Conservation (phyloP, 2,797 vertebrate species). For the Apogon talboti region DNA sequence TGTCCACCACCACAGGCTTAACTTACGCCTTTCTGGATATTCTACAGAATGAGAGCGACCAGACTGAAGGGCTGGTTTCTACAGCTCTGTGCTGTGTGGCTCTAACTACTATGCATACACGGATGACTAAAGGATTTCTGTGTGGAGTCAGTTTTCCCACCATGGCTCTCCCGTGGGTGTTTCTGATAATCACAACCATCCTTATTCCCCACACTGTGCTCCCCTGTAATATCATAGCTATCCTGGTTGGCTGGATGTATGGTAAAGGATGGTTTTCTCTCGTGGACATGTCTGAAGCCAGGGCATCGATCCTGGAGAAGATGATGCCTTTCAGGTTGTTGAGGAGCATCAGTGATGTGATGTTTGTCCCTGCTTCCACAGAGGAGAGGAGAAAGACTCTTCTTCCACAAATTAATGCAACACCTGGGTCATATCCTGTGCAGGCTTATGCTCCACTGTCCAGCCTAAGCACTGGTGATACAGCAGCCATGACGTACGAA, state of each 20-base stretch:
- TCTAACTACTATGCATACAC: constrained; percentile 72
- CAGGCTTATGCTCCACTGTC: constrained; percentile 72
- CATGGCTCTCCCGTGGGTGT: constrained; percentile 72
- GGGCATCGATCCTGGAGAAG: constrained; percentile 69
- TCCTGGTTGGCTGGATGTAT: constrained; percentile 67
- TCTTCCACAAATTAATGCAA: constrained; percentile 73
- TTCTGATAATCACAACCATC: constrained; percentile 66
- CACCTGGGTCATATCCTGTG: constrained; percentile 76
- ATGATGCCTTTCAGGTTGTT: constrained; percentile 65
- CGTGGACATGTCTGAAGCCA: constrained; percentile 69
- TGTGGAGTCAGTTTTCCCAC: constrained; percentile 76
- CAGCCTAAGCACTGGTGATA: constrained; percentile 22
- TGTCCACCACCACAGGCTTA: constrained; percentile 65
- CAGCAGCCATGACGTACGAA: constrained; percentile 36
- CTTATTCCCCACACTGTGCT: constrained; percentile 66
- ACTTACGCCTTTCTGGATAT: constrained; percentile 72
- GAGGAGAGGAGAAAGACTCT: constrained; percentile 74
- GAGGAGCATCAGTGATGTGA: constrained; percentile 40
- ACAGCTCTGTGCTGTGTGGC: constrained; percentile 70
- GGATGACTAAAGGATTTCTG: constrained; percentile 69
- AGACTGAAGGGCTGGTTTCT: constrained; percentile 66
- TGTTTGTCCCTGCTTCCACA: constrained; percentile 66
- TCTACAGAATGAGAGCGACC: constrained; percentile 29
- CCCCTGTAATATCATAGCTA: constrained; percentile 70
- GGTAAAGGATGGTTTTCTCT: constrained; percentile 71